Conservation (phyloP, 1,140 invertebrate genomes). For the Drosophila neocordata region DNA sequence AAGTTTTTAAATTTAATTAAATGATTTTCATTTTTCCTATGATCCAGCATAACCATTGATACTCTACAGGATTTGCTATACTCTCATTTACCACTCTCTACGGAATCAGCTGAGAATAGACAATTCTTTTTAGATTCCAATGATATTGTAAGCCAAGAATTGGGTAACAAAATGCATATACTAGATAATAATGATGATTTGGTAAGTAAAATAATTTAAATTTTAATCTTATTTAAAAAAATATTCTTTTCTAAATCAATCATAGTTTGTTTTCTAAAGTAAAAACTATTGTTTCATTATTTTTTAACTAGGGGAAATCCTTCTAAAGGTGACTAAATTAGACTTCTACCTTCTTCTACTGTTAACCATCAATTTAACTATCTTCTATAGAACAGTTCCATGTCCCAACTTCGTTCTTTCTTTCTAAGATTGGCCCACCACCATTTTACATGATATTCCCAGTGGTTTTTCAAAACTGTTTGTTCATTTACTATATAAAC, state of each 20-base stretch:
- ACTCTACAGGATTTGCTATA: slow-evolving; percentile 87
- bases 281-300: too few relatives aligned
- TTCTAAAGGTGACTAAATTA: too few relatives aligned
- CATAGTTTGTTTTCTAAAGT: too few relatives aligned
- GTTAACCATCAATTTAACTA: too few relatives aligned
- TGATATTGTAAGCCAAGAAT: slow-evolving; percentile 86
- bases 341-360: too few relatives aligned
- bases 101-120: slow-evolving; percentile 88
- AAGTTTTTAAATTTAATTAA: not conserved
- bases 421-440: not conserved
- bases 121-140: slow-evolving; percentile 87
- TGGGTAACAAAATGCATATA: slow-evolving; percentile 87
- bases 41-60: slow-evolving; percentile 88
- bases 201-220: too few relatives aligned
- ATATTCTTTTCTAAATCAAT: too few relatives aligned
- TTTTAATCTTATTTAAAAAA: too few relatives aligned
- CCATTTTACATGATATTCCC: not conserved
- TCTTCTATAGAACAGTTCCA: too few relatives aligned
- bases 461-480: not conserved
- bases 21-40: not conserved
- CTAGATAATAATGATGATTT: slow-evolving; percentile 85
- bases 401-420: too few relatives aligned
- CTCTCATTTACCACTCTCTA: slow-evolving; percentile 86
- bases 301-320: too few relatives aligned
- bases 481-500: not conserved